These are phyloP conservation scores for Blastomussa wellsi DNA, from an alignment of 92 coral and sea anemone genomes.

Conservation along the genomic window DNA sequence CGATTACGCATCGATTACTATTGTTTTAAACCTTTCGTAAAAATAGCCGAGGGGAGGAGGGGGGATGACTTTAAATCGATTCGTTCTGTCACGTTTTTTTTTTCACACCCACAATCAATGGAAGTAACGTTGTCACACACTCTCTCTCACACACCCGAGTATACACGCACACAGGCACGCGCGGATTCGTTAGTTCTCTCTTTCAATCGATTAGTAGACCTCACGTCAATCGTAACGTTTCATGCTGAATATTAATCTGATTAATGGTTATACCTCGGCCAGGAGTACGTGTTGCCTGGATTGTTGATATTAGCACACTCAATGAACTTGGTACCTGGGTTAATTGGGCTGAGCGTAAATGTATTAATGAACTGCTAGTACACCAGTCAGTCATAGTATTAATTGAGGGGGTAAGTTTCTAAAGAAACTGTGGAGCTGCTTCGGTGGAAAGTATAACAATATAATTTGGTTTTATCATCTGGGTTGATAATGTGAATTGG, in stretches of 20 bases:
- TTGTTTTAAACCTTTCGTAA: too few relatives aligned
- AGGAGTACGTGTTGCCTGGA: constrained; percentile 20
- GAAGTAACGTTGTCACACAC: neutral
- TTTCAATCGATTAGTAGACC: neutral
- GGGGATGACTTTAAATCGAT: neutral
- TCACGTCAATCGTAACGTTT: neutral
- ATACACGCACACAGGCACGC: neutral
- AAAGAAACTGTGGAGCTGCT: too few relatives aligned
- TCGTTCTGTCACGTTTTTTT: neutral
- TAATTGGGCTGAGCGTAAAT: constrained; percentile 26
- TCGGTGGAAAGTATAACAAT: too few relatives aligned
- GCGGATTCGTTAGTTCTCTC: neutral
- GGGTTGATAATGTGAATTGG: too few relatives aligned
- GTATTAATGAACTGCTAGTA: neutral
- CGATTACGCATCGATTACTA: too few relatives aligned
- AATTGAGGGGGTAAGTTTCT: too few relatives aligned
- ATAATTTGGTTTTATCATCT: too few relatives aligned
- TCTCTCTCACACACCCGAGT: neutral
- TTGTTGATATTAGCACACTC: neutral
- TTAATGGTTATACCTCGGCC: constrained; percentile 6
- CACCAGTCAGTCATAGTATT: neutral
- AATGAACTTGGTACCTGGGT: neutral
- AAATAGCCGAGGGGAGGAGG: too few relatives aligned
- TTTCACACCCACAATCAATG: neutral
- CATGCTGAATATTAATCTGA: neutral